Percentiles rank a stretch among this genome's conserved stretches.
These are phyloP conservation scores for Ailurus styani DNA, from an alignment of 2,113 vertebrate genomes.

Conservation along the genomic window DNA sequence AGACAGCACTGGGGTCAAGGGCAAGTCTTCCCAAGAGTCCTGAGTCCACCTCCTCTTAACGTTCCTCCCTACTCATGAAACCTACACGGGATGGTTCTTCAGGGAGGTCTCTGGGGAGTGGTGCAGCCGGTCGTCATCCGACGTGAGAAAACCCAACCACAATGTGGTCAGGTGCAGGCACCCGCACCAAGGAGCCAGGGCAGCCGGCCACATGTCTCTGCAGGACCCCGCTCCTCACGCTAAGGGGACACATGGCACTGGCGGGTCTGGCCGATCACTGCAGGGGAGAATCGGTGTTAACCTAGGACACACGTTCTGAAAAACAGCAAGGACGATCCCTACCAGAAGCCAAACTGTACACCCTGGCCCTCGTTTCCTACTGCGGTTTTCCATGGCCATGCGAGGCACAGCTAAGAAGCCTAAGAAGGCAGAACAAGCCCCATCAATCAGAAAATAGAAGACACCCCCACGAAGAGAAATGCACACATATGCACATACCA, in stretches of 20 bases:
- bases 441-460: neutral
- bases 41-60: rapidly evolving
- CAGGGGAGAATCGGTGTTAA: neutral
- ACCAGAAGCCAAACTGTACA: neutral
- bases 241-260: neutral
- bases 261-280: rapidly evolving
- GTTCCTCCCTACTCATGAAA: rapidly evolving
- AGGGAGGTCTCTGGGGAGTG: neutral
- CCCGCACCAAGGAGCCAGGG: neutral
- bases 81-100: neutral
- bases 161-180: rapidly evolving
- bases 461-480: neutral
- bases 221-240: rapidly evolving
- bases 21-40: rapidly evolving
- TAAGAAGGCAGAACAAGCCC: neutral
- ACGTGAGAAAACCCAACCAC: neutral
- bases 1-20: too few relatives aligned
- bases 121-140: neutral
- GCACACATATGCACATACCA: neutral
- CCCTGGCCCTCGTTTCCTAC: neutral
- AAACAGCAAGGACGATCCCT: neutral
- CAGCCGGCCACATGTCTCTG: too few relatives aligned
- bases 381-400: rapidly evolving
- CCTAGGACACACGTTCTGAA: neutral
- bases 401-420: neutral